phyloP scores from a whole-genome alignment of 2,113 vertebrate genomes.

The Pavo muticus region DNA sequence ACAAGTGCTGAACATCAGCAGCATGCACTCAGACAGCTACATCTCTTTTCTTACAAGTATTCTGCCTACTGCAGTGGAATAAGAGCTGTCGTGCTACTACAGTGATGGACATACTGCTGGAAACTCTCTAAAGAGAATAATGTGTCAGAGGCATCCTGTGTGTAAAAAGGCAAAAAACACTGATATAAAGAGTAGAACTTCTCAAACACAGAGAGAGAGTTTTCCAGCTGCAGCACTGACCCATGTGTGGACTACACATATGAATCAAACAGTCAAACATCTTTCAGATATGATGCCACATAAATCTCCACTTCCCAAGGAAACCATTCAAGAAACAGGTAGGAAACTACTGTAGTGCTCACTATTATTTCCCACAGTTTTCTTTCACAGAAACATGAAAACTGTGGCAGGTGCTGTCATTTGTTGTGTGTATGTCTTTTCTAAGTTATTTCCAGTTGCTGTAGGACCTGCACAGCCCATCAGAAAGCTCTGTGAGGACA shows the following conservation, averaged over 20 bases:
- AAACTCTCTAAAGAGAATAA: not conserved
- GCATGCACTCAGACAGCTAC: not conserved
- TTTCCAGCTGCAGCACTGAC: not conserved
- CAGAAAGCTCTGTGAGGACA: accelerated
- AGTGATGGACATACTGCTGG: not conserved
- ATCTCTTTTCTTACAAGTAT: not conserved
- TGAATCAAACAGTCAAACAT: not conserved
- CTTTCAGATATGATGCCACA: not conserved
- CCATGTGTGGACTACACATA: accelerated
- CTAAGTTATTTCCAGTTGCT: not conserved
- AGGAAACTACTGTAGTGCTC: not conserved
- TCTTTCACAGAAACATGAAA: not conserved
- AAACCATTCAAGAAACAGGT: not conserved
- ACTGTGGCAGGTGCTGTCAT: accelerated
- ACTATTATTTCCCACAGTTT: not conserved
- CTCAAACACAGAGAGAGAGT: not conserved
- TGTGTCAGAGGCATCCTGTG: not conserved
- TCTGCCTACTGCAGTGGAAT: not conserved
- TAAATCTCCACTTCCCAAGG: not conserved
- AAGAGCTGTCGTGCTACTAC: not conserved
- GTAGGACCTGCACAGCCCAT: not conserved
- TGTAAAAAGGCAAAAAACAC: not conserved
- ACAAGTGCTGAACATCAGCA: not conserved
- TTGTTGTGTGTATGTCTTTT: not conserved
- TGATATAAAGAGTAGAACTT: not conserved